Conservation (phyloP, 2,888 invertebrate genomes). For the Drosophila anomalata region DNA sequence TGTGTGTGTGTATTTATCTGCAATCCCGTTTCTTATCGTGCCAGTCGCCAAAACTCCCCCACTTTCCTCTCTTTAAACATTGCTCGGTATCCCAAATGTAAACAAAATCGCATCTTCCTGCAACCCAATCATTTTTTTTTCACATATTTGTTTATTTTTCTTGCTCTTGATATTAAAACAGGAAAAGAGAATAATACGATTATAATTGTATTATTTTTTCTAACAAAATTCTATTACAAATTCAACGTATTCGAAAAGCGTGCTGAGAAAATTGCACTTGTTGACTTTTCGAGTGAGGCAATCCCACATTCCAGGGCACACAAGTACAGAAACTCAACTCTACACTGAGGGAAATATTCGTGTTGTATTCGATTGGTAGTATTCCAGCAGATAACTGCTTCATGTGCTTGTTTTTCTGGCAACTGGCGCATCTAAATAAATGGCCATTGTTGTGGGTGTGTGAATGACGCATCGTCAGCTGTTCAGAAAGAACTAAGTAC, state of each 20-base stretch:
- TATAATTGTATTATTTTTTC: not conserved
- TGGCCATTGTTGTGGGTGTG: constrained; percentile 37
- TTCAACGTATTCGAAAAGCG: constrained; percentile 7
- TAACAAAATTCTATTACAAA: not conserved
- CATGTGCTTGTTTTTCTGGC: not conserved
- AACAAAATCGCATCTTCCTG: constrained; percentile 31
- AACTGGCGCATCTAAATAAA: constrained; percentile 3
- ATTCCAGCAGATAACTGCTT: not conserved
- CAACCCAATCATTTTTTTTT: not conserved
- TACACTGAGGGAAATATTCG: not conserved
- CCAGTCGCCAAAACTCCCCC: constrained; percentile 50
- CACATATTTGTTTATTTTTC: constrained; percentile 20
- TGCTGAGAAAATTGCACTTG: constrained; percentile 60
- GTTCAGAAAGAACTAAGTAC: constrained; percentile 53
- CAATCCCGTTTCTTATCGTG: constrained; percentile 66
- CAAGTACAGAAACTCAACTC: not conserved
- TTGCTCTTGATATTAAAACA: not conserved
- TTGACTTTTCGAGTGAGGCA: constrained; percentile 51
- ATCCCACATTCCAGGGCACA: constrained; percentile 18
- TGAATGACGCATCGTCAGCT: constrained; percentile 79
- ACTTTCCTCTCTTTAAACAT: constrained; percentile 1
- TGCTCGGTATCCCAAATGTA: constrained; percentile 36
- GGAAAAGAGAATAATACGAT: too few species aligned
- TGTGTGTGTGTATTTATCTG: constrained; percentile 62
- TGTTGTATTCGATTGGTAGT: not conserved